A percentile compares a stretch with the other conserved stretches of the same genome.
phyloP scores from a whole-genome alignment of 2,797 vertebrate genomes.

The Sebastes itinus region DNA sequence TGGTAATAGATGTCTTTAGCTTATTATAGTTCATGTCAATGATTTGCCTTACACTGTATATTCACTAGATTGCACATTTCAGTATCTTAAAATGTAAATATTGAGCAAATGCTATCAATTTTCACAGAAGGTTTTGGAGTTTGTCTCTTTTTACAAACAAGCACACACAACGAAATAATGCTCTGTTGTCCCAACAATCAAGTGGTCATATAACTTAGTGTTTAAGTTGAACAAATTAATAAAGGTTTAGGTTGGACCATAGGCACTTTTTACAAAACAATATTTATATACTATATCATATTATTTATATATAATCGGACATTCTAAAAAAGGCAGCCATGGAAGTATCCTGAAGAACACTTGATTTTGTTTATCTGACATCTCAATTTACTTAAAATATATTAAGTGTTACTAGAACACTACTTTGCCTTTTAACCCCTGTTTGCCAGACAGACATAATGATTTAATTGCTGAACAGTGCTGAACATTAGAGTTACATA shows the following conservation, averaged over 20 bases:
- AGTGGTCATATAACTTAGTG: neutral
- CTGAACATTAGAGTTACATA: neutral
- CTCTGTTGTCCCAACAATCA: neutral
- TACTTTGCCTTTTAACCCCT: no score
- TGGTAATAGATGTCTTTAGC: neutral
- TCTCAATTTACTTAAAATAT: neutral
- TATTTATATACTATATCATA: neutral
- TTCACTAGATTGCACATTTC: neutral
- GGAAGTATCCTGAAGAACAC: neutral
- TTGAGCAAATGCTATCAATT: no score
- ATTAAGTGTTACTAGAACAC: neutral
- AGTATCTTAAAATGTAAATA: no score
- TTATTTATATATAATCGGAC: neutral
- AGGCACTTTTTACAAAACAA: neutral
- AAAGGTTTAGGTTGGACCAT: neutral
- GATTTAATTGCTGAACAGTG: neutral
- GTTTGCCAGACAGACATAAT: neutral
- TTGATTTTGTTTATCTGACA: neutral
- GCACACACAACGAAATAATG: neutral
- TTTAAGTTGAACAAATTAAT: neutral
- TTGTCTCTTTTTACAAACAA: neutral
- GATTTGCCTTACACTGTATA: neutral
- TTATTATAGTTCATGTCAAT: neutral
- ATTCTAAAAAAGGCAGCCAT: neutral
- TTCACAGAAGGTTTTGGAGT: neutral